Base-by-base conservation (phyloP, 2,797 vertebrate species). In the Aeoliscus strigatus region DNA sequence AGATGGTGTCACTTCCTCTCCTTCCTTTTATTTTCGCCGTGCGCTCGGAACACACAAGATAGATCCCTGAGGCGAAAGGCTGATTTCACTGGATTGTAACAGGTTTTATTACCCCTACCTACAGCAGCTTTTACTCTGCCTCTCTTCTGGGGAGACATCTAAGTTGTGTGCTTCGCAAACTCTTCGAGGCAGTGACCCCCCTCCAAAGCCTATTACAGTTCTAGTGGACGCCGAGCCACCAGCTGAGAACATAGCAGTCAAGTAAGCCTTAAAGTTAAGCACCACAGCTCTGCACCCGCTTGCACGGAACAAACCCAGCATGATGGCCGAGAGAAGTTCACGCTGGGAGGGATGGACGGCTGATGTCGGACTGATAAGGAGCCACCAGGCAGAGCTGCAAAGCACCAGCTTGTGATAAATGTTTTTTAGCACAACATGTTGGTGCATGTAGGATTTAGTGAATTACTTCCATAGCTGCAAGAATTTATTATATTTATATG, bases 311-410 rank as follows among this genome's bases (percentile, higher is more conserved):
- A 54, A 72, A 56, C 39, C 57, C 51, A 73, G 65, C 70, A 74
- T 21, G 54, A 44, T 70, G 53, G 65, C 67, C 65, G 60, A 72
- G 53, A 60, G 61, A 68, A 34, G 40, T 48, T 66, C 51, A 67
- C 64, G 70, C 33, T 52, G 52, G 60, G 71, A 75, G 71, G 71
- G 73, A 81, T 64, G 68, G 63, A 77, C 52, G 65, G 42, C 61
- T 78, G 76, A 77, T 74, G 72, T 69, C 55, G 78, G 58, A 66
- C 79, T 83, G 75, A 81, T 74, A 72, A 77, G 31, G 28, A 63
- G 49, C 61, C 49, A 60, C 49, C 18, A 21, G 25, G 50, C 14
- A 37, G 39, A 45, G 53, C 17, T 62, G 53, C 35, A 64, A 73
- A 74, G 66, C 60, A 57, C 52, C 18, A 43, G 31, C 63, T 51